These are phyloP conservation scores for Monodelphis domestica DNA, from an alignment of 2,797 vertebrate genomes.

Conservation along the genomic window DNA sequence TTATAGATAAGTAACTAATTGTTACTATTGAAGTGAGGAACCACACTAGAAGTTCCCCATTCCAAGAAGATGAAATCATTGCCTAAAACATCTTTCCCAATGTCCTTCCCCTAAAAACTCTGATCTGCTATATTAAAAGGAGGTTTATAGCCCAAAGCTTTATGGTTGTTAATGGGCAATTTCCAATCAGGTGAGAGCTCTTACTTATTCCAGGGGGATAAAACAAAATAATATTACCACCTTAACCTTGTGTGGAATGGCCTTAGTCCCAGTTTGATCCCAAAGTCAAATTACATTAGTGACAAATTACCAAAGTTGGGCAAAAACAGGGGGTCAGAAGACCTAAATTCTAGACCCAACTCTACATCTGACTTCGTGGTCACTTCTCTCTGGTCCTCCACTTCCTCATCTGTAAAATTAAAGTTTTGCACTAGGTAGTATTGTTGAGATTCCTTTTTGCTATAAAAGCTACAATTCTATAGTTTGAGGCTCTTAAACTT, in stretches of 20 bases:
- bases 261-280: not conserved
- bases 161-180: not conserved
- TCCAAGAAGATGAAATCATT: not conserved
- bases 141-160: slow-evolving; percentile 16
- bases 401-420: slow-evolving; percentile 29
- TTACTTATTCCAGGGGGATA: not conserved
- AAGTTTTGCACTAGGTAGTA: slow-evolving; percentile 3
- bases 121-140: not conserved
- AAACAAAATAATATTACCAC: not conserved
- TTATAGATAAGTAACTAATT: not conserved
- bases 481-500: slow-evolving; percentile 1
- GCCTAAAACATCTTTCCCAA: not conserved
- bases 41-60: not conserved
- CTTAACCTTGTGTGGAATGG: slow-evolving; percentile 5
- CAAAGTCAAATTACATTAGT: not conserved
- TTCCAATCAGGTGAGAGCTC: too few relatives aligned
- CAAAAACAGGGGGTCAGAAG: not conserved
- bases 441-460: slow-evolving; percentile 11
- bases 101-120: not conserved
- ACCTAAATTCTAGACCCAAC: not conserved
- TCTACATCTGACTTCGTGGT: not conserved
- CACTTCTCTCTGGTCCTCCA: slow-evolving; percentile 9
- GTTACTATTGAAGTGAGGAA: not conserved
- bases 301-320: not conserved
- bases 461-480: not conserved